A percentile compares a stretch with the other conserved stretches of the same genome.
These are phyloP conservation scores for Oceanodroma leucorhoa DNA, from an alignment of 2,797 vertebrate species.

Conservation along the genomic window DNA sequence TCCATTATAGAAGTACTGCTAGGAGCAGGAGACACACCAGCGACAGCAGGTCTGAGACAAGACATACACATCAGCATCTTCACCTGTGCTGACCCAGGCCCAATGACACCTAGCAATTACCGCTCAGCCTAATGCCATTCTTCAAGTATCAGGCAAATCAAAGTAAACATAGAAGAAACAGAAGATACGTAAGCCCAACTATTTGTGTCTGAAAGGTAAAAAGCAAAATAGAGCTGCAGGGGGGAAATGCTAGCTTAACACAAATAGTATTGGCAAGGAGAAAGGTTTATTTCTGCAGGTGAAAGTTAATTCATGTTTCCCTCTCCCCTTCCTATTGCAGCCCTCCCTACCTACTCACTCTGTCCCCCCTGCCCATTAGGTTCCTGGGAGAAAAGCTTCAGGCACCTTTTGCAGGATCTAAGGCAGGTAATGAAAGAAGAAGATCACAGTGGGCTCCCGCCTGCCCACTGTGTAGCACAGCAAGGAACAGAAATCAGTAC, in stretches of 20 bases:
- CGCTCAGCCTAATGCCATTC: background rate
- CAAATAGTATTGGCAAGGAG: accelerated
- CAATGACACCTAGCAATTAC: background rate
- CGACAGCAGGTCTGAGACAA: background rate
- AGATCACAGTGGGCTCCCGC: background rate
- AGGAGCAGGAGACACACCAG: background rate
- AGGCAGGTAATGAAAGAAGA: background rate
- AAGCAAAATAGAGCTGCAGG: background rate
- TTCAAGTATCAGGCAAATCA: background rate
- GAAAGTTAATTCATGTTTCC: background rate
- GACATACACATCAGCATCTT: background rate
- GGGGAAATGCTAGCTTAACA: background rate
- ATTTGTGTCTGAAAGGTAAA: background rate
- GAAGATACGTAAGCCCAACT: background rate
- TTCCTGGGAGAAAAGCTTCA: background rate
- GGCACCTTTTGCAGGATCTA: background rate
- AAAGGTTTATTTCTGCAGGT: background rate
- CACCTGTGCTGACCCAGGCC: background rate
- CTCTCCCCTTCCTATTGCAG: background rate
- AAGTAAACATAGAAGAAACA: background rate
- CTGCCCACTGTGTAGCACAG: background rate
- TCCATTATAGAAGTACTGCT: background rate
- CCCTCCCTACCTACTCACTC: background rate
- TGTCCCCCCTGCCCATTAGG: background rate
- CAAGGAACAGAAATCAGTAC: background rate